These are phyloP conservation scores for Clivina fossor DNA, from an alignment of 2,888 invertebrate species.

Conservation along the genomic window DNA sequence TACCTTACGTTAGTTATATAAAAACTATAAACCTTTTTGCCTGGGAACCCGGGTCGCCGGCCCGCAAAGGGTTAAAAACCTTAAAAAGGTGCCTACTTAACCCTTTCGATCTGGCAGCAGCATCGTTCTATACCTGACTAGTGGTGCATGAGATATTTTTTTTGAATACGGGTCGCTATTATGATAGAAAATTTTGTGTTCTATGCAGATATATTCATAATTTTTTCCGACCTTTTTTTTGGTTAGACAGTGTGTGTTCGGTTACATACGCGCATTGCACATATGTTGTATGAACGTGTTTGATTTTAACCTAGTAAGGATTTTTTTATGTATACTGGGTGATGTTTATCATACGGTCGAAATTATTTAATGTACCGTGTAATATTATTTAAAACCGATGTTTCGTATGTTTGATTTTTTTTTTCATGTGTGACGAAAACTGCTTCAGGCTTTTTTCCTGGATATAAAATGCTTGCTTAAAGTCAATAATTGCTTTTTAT, in stretches of 20 bases:
- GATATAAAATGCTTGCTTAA: too few relatives aligned
- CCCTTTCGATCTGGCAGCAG: constrained; percentile 17
- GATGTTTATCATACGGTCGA: constrained; percentile 26
- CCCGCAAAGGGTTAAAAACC: constrained; percentile 46
- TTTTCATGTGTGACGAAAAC: too few relatives aligned
- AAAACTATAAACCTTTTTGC: too few relatives aligned
- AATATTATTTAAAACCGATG: constrained; percentile 30
- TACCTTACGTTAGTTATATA: too few relatives aligned
- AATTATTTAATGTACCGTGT: constrained; percentile 31
- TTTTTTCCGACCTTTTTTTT: too few relatives aligned
- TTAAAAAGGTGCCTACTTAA: constrained; percentile 11
- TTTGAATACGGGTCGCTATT: constrained; percentile 44
- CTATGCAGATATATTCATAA: constrained; percentile 50
- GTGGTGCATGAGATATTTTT: constrained; percentile 52
- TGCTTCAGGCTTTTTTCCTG: too few relatives aligned
- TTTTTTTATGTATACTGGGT: too few relatives aligned
- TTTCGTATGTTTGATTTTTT: constrained; percentile 12
- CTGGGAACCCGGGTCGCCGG: constrained; percentile 47
- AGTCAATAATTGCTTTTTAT: too few relatives aligned
- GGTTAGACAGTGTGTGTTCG: constrained; percentile 45
- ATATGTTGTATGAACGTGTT: constrained; percentile 3
- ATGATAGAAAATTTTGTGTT: constrained; percentile 47
- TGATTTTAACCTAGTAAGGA: constrained; percentile 8
- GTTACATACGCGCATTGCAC: too few relatives aligned
- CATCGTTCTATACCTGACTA: constrained; percentile 49